phyloP scores from a whole-genome alignment of 2,797 vertebrate genomes.

The Ceryle rudis region DNA sequence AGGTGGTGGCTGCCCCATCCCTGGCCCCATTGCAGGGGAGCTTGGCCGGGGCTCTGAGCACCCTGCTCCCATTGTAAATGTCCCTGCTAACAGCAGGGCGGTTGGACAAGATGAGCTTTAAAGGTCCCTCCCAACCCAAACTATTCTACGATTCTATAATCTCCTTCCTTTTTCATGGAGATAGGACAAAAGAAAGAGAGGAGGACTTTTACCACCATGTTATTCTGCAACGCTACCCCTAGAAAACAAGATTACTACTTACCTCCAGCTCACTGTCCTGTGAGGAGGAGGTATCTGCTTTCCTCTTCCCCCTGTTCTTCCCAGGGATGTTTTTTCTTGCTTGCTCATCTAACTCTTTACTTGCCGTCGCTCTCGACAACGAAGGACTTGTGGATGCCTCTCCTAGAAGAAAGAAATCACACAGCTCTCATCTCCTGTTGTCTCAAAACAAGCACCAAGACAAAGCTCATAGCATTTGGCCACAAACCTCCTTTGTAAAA shows the following conservation, averaged over 20 bases:
- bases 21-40: neutral
- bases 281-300: constrained; percentile 87
- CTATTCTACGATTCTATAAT: neutral
- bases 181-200: neutral
- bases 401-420: constrained; percentile 57
- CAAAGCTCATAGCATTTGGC: neutral
- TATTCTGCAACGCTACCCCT: neutral
- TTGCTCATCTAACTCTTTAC: constrained; percentile 90
- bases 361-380: constrained; percentile 80
- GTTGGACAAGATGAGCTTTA: neutral
- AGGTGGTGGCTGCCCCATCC: neutral
- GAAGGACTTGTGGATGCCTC: constrained; percentile 77
- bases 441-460: neutral
- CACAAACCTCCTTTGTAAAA: neutral
- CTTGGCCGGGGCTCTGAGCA: accelerated
- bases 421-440: neutral
- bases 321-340: constrained; percentile 88
- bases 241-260: constrained; percentile 18
- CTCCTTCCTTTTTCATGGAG: neutral
- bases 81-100: neutral
- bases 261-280: constrained; percentile 94
- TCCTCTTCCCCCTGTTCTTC: constrained; percentile 94
- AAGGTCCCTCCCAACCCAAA: neutral
- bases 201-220: neutral
- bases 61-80: neutral